Conservation (phyloP, 2,113 vertebrate genomes). For the Eurystomus gularis region DNA sequence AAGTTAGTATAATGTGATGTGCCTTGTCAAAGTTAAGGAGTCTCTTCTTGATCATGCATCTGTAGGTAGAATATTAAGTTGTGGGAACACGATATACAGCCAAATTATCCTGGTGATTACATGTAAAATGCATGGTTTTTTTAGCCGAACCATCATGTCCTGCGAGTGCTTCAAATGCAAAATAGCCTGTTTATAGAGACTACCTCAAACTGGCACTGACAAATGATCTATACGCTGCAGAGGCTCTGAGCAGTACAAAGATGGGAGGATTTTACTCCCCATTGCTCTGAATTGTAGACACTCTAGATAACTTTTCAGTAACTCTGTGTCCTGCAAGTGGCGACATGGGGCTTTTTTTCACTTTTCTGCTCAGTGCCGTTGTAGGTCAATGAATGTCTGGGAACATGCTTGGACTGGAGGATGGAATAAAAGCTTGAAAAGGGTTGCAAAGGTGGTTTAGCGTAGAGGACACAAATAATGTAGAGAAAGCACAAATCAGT, state of each 20-base stretch:
- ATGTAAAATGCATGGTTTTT: conserved; percentile 58
- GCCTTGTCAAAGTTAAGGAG: conserved; percentile 64
- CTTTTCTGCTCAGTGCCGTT: not conserved
- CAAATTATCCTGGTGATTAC: conserved; percentile 63
- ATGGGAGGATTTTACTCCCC: not conserved
- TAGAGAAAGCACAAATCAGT: not conserved
- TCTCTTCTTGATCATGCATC: conserved; percentile 61
- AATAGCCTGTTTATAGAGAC: conserved; percentile 44
- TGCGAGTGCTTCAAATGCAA: conserved; percentile 62
- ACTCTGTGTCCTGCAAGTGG: not conserved
- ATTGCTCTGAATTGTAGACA: not conserved
- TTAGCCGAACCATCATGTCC: conserved; percentile 29
- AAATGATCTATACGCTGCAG: conserved; percentile 51
- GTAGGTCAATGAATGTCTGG: not conserved
- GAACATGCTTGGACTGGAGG: not conserved
- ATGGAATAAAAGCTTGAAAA: not conserved
- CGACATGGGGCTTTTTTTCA: not conserved
- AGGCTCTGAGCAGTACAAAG: conserved; percentile 25
- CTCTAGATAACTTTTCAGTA: not conserved
- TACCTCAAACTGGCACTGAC: conserved; percentile 47
- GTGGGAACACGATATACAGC: conserved; percentile 34
- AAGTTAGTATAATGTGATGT: conserved; percentile 67
- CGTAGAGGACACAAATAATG: not conserved
- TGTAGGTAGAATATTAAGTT: conserved; percentile 68
- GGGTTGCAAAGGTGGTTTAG: not conserved